Percentiles rank a stretch among this genome's conserved stretches.
Evolutionary conservation across 2,113 vertebrate genomes (phyloP).

Genomic region (Dasyurus viverrinus): DNA sequence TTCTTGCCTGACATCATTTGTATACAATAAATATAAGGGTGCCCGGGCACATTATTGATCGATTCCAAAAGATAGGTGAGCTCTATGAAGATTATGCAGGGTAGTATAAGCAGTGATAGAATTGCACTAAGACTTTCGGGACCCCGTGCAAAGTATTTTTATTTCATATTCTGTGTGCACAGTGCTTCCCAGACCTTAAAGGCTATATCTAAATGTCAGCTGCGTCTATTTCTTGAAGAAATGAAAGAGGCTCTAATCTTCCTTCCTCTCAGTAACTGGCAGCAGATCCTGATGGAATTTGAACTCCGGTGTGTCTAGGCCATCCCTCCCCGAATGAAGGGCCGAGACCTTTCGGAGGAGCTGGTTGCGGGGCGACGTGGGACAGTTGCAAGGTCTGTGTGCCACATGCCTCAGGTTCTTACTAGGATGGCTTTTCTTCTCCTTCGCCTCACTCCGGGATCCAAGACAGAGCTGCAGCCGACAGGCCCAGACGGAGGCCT

Average conservation of each 20-base stretch:
- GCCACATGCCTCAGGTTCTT: not conserved
- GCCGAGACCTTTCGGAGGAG: not conserved
- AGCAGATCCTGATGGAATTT: not conserved
- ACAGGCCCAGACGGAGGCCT: not conserved
- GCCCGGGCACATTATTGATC: not conserved
- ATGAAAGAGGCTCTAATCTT: not conserved
- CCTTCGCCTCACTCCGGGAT: not conserved
- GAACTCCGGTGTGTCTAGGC: not conserved
- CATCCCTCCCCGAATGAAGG: not conserved
- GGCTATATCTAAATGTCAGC: not conserved
- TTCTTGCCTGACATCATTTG: not conserved
- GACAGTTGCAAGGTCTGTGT: not conserved
- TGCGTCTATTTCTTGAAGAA: not conserved
- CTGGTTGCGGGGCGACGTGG: not conserved
- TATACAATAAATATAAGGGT: not conserved
- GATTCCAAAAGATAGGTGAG: not conserved
- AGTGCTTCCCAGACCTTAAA: not conserved
- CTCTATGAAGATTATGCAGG: not conserved
- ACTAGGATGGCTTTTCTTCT: not conserved
- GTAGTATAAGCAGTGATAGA: not conserved
- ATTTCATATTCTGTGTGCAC: not conserved
- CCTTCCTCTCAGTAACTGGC: not conserved
- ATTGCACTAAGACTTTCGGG: not conserved
- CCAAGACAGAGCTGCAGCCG: not conserved
- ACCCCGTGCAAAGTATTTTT: not conserved